Conservation (phyloP, 2,888 invertebrate genomes). For the Tortrix viridana region DNA sequence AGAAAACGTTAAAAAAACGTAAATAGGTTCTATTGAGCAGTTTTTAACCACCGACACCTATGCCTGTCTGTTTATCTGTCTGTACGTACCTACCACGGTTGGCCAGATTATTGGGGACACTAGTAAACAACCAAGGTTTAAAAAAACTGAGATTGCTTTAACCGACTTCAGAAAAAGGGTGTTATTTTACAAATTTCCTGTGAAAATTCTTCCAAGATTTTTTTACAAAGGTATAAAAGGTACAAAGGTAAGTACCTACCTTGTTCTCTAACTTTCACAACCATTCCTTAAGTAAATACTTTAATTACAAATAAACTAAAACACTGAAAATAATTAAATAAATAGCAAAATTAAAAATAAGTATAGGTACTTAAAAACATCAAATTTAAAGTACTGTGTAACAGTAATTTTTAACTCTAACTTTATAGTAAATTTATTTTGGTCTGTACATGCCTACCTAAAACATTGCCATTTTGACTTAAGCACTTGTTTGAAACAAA, state of each 20-base stretch:
- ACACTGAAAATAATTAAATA: neutral
- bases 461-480: neutral
- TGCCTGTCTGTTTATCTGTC: no score
- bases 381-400: neutral
- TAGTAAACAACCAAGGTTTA: no score
- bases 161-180: no score
- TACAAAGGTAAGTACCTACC: neutral
- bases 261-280: neutral
- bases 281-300: neutral
- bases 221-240: neutral
- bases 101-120: no score
- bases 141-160: no score
- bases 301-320: neutral
- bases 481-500: no score
- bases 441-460: conserved; percentile 26
- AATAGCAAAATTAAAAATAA: neutral
- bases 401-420: conserved; percentile 15
- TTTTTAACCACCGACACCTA: no score
- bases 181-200: no score
- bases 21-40: no score
- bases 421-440: conserved; percentile 23
- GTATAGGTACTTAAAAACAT: neutral
- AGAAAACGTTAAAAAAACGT: no score
- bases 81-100: no score
- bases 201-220: neutral